These are phyloP conservation scores for Paramuricea clavata DNA, from an alignment of 92 coral and sea anemone species.

Conservation along the genomic window DNA sequence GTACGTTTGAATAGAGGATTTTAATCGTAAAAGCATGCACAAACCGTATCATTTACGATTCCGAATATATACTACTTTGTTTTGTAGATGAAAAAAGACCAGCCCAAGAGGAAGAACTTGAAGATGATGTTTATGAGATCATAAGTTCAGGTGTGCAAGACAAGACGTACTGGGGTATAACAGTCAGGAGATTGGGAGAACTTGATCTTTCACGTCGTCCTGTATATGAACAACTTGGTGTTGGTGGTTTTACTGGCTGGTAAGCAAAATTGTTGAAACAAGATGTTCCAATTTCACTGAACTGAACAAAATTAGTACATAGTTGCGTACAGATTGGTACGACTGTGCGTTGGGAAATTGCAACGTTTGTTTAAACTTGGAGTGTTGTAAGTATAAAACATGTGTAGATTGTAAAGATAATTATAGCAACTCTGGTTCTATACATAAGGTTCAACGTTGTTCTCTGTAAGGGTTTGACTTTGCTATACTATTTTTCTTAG, in stretches of 20 bases:
- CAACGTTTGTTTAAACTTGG: too few relatives aligned
- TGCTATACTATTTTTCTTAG: too few relatives aligned
- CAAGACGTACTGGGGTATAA: constrained; percentile 36
- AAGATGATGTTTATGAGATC: constrained; percentile 77
- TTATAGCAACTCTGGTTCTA: too few relatives aligned
- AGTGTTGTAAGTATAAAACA: too few relatives aligned
- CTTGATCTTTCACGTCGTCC: constrained; percentile 93
- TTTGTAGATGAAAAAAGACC: constrained; percentile 41
- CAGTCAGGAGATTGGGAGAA: constrained; percentile 71
- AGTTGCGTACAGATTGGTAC: too few relatives aligned
- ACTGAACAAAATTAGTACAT: neutral
- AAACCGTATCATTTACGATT: neutral
- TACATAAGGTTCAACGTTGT: too few relatives aligned
- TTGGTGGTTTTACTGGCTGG: constrained; percentile 98
- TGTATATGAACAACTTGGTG: constrained; percentile 83
- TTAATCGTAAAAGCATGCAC: constrained; percentile 64
- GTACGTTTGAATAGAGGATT: too few relatives aligned
- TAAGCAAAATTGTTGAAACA: neutral
- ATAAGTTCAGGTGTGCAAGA: constrained; percentile 77
- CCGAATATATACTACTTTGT: neutral
- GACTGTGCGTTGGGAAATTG: too few relatives aligned
- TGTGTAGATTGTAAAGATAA: too few relatives aligned
- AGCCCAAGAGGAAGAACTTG: constrained; percentile 36
- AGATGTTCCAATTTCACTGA: neutral
- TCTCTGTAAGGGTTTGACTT: too few relatives aligned